Evolutionary conservation across 2,888 invertebrate genomes (phyloP).

Genomic region (Sinelater perroti): DNA sequence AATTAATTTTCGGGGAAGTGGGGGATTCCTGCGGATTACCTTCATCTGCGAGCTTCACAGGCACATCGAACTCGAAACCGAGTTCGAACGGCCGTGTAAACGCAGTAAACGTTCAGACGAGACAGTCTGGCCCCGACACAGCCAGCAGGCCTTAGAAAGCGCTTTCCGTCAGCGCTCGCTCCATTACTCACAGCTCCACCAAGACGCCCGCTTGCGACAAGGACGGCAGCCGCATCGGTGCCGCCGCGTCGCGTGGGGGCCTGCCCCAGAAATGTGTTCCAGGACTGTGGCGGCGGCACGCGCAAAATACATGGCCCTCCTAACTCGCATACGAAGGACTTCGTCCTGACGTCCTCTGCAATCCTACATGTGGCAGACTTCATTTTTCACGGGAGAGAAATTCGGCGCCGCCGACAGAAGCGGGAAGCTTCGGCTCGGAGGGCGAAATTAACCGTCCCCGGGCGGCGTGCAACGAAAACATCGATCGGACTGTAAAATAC

Average conservation of each 20-base stretch:
- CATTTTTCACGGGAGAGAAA: constrained; percentile 18
- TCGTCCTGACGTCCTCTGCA: constrained; percentile 24
- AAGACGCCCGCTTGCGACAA: constrained; percentile 1
- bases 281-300: constrained; percentile 21
- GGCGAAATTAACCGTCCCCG: background rate
- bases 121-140: constrained; percentile 25
- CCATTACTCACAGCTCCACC: background rate
- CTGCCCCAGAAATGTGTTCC: constrained; percentile 27
- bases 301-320: constrained; percentile 26
- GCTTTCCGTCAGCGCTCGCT: constrained; percentile 2
- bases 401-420: constrained; percentile 12
- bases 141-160: constrained; percentile 15
- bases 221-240: constrained; percentile 6
- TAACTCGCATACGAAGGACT: constrained; percentile 27
- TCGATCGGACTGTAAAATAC: constrained; percentile 22
- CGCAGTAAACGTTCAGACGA: constrained; percentile 23
- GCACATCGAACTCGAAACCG: constrained; percentile 8
- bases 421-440: background rate
- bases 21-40: too few relatives aligned
- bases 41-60: background rate
- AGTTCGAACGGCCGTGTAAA: constrained; percentile 5
- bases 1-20: background rate
- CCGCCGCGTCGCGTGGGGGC: constrained; percentile 1
- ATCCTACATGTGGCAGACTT: constrained; percentile 21
- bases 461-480: constrained; percentile 8